phyloP scores from a whole-genome alignment of 2,113 vertebrate genomes.

The Festucalex cinctus region DNA sequence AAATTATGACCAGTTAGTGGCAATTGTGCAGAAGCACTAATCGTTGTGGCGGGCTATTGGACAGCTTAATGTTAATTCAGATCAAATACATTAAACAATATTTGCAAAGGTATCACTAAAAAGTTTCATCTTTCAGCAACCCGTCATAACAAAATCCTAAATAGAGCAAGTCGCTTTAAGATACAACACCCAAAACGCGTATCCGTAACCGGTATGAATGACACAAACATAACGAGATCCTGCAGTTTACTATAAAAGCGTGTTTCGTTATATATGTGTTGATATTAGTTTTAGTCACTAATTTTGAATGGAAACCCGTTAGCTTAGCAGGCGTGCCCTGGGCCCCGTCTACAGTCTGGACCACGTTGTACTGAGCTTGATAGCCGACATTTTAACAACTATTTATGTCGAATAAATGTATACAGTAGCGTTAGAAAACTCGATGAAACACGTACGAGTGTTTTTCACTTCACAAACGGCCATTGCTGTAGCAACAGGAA shows the following conservation, averaged over 20 bases:
- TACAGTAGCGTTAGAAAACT: accelerated
- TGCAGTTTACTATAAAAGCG: background rate
- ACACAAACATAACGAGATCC: background rate
- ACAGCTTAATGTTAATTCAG: background rate
- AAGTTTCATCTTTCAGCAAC: background rate
- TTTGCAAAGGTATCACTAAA: background rate
- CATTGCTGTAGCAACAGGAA: accelerated
- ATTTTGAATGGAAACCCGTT: no score
- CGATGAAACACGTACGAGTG: accelerated
- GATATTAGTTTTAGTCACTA: background rate
- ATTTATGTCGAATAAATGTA: background rate
- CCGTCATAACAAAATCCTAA: background rate
- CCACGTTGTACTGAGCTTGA: conserved; percentile 47
- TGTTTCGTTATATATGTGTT: background rate
- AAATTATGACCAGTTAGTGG: background rate
- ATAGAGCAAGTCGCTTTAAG: background rate
- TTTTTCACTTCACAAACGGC: background rate
- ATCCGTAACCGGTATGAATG: background rate
- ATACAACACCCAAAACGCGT: background rate
- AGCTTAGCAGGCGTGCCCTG: no score
- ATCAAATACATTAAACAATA: background rate
- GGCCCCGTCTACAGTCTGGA: conserved; percentile 13
- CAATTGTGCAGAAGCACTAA: background rate
- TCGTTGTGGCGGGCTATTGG: no score
- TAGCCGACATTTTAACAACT: conserved; percentile 24